Conservation (phyloP, 2,113 vertebrate genomes). For the Alethe castanea region DNA sequence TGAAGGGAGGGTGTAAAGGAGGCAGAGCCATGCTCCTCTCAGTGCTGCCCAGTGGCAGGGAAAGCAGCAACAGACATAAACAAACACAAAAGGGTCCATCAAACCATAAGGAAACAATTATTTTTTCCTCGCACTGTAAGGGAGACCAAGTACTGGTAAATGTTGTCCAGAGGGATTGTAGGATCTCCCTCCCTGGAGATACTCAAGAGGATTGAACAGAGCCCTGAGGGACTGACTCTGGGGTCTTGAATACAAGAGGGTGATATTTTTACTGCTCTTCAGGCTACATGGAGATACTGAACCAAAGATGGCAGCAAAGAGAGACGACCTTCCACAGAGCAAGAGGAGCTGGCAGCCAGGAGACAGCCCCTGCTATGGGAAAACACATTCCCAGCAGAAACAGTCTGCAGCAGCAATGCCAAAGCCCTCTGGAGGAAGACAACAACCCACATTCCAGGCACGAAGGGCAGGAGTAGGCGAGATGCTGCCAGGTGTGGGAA, state of each 20-base stretch:
- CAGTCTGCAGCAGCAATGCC: not conserved
- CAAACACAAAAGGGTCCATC: not conserved
- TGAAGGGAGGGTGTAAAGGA: not conserved
- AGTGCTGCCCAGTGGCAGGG: not conserved
- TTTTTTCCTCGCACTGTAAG: not conserved
- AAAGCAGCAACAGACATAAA: not conserved
- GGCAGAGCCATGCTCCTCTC: not conserved
- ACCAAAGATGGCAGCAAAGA: not conserved
- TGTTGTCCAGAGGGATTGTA: not conserved
- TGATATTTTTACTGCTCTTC: not conserved
- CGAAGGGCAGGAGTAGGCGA: fast-evolving
- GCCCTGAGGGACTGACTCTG: not conserved
- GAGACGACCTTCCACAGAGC: not conserved
- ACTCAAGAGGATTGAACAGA: not conserved
- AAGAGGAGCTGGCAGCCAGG: not conserved
- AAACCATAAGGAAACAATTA: not conserved
- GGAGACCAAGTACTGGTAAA: not conserved
- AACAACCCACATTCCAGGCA: not conserved
- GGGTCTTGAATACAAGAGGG: not conserved
- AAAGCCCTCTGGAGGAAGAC: not conserved
- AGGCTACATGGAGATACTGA: not conserved
- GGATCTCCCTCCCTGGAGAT: not conserved
- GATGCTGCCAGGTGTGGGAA: not conserved
- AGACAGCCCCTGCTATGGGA: not conserved
- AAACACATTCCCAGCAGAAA: not conserved